Base-by-base conservation (phyloP, 1,140 invertebrate species). In the Euwallacea similis region DNA sequence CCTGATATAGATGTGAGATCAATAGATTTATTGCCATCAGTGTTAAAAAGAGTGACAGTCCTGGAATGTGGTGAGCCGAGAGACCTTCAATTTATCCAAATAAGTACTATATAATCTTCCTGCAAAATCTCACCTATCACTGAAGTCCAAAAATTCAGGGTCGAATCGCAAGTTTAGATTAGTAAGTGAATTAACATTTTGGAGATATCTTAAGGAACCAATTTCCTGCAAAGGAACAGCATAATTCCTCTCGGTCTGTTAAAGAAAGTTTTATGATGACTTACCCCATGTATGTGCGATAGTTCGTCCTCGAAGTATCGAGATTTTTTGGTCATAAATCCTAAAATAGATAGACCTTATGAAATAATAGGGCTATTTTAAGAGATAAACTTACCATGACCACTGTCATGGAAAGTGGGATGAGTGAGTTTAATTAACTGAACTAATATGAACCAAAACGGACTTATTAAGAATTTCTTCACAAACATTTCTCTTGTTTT, bases 1-100 rank as follows among this genome's bases (percentile, higher is more conserved):
- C 93, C 93, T 58, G 93, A 93, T 81, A 96, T 93, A 56, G 93
- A 93, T 79, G 90, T 88, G 77, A 96, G 85, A 82, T 93, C 91
- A 77, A 96, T 87, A 75, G 88, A 93, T 60, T 80, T 82, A 76
- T 87, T 86, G 73, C 85, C 85, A 85, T 93, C 89, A 79, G 86
- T 86, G 84, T 96, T 95, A 79, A 90, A 87, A 47, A 96, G 83
- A 70, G 88, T 89, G 67, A 95, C 93, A 80, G 88, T 90, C 82
- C 92, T 86, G 83, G 92, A 87, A 75, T 90, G 87, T 43, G 94
- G 92, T 81, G 94, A 88, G 68, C 94, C 93, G 77, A 95, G 87
- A 80, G 92, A 87, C 84, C 93, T 95, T 47, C 6, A 70, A 63
- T 6, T 64, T 47, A 4, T 44, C 11, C 42, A n/a, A 50, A 41